phyloP scores from a whole-genome alignment of 2,113 vertebrate genomes.

The Climacteris rufus region DNA sequence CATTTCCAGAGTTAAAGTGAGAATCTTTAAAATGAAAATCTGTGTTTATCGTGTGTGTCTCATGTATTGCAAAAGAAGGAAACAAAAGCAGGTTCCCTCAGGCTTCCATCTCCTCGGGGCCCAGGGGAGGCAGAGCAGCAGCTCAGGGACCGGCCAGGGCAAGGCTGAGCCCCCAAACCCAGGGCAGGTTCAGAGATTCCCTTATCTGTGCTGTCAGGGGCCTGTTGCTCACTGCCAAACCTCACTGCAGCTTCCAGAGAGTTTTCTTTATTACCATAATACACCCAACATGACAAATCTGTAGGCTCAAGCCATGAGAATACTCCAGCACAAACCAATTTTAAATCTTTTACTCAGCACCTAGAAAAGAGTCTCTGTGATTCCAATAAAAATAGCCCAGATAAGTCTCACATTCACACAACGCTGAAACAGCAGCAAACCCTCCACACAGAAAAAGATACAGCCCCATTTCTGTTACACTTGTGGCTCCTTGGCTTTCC shows the following conservation, averaged over 20 bases:
- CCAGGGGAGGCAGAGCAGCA: neutral
- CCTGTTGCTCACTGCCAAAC: constrained; percentile 38
- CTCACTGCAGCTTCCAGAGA: neutral
- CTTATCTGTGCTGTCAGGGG: neutral
- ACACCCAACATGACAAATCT: neutral
- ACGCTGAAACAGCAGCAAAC: neutral
- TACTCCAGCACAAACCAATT: neutral
- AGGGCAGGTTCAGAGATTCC: constrained; percentile 8
- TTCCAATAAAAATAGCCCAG: neutral
- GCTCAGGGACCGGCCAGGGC: neutral
- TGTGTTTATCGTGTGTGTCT: neutral
- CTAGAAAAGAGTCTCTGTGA: neutral
- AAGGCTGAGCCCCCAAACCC: neutral
- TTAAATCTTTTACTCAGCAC: neutral
- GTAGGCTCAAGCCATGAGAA: neutral
- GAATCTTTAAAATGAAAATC: neutral
- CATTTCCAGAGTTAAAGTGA: neutral
- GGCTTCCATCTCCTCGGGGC: neutral
- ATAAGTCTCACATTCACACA: neutral
- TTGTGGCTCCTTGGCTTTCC: neutral
- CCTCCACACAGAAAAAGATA: no score
- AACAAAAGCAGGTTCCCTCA: neutral
- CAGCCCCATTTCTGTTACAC: neutral
- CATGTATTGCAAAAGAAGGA: neutral
- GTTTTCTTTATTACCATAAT: neutral